Percentiles rank a stretch among this genome's conserved stretches.
These are phyloP conservation scores for Busseola fusca DNA, from an alignment of 2,888 invertebrate species.

Conservation along the genomic window DNA sequence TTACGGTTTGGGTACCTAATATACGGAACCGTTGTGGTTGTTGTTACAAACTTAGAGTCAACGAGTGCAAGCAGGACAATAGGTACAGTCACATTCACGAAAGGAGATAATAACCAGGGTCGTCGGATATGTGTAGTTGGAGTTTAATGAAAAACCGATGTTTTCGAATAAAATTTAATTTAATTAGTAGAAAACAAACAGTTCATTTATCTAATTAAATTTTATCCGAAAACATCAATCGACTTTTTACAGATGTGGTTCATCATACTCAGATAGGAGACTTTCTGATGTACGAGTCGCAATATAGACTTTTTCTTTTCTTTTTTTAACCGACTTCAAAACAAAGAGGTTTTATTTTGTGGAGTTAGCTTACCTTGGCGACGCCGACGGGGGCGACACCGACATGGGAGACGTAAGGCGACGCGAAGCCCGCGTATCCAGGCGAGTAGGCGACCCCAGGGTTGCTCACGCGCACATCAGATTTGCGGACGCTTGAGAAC, in stretches of 20 bases:
- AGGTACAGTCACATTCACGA: background rate
- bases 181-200: too few species aligned
- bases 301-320: too few species aligned
- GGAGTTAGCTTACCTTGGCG: constrained; percentile 74
- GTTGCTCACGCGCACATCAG: constrained; percentile 92
- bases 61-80: background rate
- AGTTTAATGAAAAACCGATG: background rate
- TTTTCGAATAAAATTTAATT: background rate
- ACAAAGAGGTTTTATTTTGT: too few species aligned
- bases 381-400: constrained; percentile 81
- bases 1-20: too few species aligned
- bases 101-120: background rate
- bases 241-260: too few species aligned
- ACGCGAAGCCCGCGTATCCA: constrained; percentile 71
- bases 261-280: too few species aligned
- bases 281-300: too few species aligned
- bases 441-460: constrained; percentile 86
- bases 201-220: background rate
- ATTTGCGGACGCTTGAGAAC: constrained; percentile 92
- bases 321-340: too few species aligned
- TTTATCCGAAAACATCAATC: background rate
- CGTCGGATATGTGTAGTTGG: background rate
- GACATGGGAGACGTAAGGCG: constrained; percentile 79
- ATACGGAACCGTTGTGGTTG: background rate
- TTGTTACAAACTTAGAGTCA: background rate